Base-by-base conservation (phyloP, 2,113 vertebrate species). In the Siniperca chuatsi region DNA sequence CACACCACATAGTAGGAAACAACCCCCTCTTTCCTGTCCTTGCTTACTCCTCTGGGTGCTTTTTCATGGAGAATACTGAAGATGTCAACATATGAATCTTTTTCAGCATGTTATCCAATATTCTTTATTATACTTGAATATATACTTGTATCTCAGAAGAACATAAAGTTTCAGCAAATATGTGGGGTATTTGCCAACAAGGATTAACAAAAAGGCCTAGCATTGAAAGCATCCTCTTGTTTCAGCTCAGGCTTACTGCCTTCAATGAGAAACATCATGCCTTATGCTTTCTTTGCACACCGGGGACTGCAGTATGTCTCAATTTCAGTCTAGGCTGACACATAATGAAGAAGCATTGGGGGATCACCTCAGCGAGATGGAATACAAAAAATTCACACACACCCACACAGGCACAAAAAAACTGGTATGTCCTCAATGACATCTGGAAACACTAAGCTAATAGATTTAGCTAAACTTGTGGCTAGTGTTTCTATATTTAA, bases 361-460 rank as follows among this genome's bases (percentile, higher is more conserved):
- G 64, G 65, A 88, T 65, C 75, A 65, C 81, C 81, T 82, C 48
- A 82, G 70, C 23, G 60, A 35, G 79, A 88, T 73, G 71, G 72
- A 83, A 80, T 44, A 78, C 81, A 83, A 83, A 75, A 89, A 67
- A 75, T 60, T 21, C 40, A 40, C 60, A 89, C 66, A 66, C 81
- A 77, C 82, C 6, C 85, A 83, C 61, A 76, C 40, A 42, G 2
- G 3, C 64, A 82, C 37, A 62, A 73, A 33, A 52, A 37, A 71
- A 25, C 58, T 29, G 77, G 67, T 79, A 79, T 76, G 64, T 83
- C 77, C 74, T 76, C 42, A 82, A 33, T 87, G 85, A 92, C 94
- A 95, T 94, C 91, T 96, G 95, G 92, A 90, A 89, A 83, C 75
- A 79, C 78, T 92, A 92, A 91, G 55, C 58, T 78, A 89, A 89